Conservation (phyloP, 2,113 vertebrate species). For the Esox niger region DNA sequence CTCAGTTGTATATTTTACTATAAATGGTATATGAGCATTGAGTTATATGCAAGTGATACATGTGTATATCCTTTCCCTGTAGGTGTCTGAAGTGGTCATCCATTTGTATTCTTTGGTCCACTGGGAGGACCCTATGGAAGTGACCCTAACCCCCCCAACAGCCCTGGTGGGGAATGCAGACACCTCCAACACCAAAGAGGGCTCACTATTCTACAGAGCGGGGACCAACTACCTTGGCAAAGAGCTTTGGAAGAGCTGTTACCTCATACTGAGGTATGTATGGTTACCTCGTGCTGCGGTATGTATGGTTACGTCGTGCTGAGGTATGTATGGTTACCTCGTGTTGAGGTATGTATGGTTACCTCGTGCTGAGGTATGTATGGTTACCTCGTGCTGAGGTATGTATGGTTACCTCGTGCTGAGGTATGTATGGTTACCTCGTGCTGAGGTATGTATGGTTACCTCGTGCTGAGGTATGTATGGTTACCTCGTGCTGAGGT, state of each 20-base stretch:
- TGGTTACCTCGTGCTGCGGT: no score
- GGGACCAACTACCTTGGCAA: constrained; percentile 92
- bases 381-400: no score
- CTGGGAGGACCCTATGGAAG: constrained; percentile 94
- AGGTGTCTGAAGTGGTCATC: constrained; percentile 82
- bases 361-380: no score
- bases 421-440: no score
- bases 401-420: no score
- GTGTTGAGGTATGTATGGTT: no score
- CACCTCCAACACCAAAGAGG: constrained; percentile 79
- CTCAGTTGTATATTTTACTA: background rate
- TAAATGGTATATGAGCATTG: background rate
- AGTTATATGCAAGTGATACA: background rate
- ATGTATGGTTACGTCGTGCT: no score
- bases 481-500: no score
- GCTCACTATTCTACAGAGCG: constrained; percentile 82
- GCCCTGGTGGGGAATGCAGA: constrained; percentile 44
- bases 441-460: no score
- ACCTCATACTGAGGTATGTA: constrained; percentile 88
- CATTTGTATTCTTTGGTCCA: constrained; percentile 89
- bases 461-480: no score
- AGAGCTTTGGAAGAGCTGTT: constrained; percentile 93
- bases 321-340: no score
- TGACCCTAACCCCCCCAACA: constrained; percentile 61
- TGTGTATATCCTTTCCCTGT: background rate